Evolutionary conservation across 2,113 vertebrate genomes (phyloP), one percentile per base, ranked within the genome.

Genomic region (Pseudorectes ferrugineus): DNA sequence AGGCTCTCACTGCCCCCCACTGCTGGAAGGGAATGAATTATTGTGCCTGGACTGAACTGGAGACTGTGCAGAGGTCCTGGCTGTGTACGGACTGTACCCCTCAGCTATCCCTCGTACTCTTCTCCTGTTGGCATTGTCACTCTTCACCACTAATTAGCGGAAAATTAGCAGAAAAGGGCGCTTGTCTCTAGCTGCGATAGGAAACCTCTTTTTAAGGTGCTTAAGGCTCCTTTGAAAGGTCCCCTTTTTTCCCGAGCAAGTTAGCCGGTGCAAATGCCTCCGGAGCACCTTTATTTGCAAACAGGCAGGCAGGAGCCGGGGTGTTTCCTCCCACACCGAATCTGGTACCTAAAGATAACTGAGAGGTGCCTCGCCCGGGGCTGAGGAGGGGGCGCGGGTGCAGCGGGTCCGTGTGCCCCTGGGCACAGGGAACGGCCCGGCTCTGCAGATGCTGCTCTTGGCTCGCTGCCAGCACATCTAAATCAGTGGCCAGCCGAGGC

Each of bases 311-410:
- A 23, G 51, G 16, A 18, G 7, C 33, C 10, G 11, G 26, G 61
- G 1, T 2, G 2, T 43, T 42, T 38, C 49, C 36, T 52, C 17
- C 54, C 7, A 0, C 36, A 0, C 0, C 1, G 6, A 8, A 2
- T 10, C 11, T 14, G n/a, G 21, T 54, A 9, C 33, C 46, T 4
- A 4, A 5, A 25, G 6, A 1, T 1, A 6, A 10, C 26, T 2
- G 12, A 3, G 31, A 49, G 21, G 40, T 40, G 11, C 40, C 5
- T 40, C 9, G 40, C 22, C 1, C n/a, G 14, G 17, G 12, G 17
- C 58, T 33, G 9, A 0, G 59, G 58, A 23, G 5, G 40, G 40
- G 16, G 46, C 35, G 2, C 10, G 8, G 81, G 0, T 21, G 20
- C 28, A 2, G 51, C 5, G 6, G 58, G 2, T 3, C 36, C 2